Conservation (phyloP, 2,113 vertebrate species). For the Rhipidura dahli region DNA sequence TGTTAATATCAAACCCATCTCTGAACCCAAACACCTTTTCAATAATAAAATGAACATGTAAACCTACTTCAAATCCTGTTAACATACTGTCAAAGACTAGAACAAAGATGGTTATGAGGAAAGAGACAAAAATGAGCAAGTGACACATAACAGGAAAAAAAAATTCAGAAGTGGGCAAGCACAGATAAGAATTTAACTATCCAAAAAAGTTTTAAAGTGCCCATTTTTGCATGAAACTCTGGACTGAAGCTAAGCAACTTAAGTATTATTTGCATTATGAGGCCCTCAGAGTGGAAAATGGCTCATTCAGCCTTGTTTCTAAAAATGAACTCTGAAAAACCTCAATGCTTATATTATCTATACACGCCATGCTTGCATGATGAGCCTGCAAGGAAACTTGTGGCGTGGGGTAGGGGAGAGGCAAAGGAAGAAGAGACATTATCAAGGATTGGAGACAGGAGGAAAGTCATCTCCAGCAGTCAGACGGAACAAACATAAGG, state of each 20-base stretch:
- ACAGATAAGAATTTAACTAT: neutral
- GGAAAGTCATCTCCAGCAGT: neutral
- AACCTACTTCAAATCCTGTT: neutral
- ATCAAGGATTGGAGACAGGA: neutral
- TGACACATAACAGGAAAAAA: neutral
- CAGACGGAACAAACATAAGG: neutral
- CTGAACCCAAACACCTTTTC: neutral
- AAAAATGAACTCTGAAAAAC: neutral
- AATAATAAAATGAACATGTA: neutral
- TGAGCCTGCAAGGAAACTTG: neutral
- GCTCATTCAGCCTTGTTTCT: neutral
- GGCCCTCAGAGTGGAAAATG: neutral
- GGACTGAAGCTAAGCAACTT: neutral
- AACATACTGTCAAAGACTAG: neutral
- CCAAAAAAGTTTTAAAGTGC: neutral
- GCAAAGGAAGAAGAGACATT: neutral
- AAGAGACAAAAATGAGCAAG: neutral
- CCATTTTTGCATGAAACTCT: neutral
- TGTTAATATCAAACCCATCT: neutral
- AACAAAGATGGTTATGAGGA: neutral
- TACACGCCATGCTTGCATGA: fast-evolving
- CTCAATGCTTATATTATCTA: neutral
- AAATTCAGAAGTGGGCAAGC: neutral
- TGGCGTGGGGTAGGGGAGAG: neutral
- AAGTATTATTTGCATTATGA: neutral